Conservation (phyloP, 2,113 vertebrate genomes). For the Tinamus guttatus region DNA sequence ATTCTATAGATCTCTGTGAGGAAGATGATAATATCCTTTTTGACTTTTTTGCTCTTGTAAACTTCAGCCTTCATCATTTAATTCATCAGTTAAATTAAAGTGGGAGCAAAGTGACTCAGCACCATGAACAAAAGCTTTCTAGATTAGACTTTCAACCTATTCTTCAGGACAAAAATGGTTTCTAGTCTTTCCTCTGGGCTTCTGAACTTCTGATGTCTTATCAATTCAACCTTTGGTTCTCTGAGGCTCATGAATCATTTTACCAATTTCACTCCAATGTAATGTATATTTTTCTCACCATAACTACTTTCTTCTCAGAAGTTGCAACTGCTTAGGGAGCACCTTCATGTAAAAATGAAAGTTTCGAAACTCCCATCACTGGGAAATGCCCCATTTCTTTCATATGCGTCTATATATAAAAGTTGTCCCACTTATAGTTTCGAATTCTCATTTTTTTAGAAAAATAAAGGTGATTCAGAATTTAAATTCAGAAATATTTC, state of each 20-base stretch:
- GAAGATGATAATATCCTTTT: background rate
- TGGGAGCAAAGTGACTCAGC: background rate
- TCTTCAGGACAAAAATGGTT: background rate
- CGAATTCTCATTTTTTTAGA: background rate
- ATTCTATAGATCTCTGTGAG: background rate
- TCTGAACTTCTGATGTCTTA: conserved; percentile 2
- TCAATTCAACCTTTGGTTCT: background rate
- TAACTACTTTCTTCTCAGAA: background rate
- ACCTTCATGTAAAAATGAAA: background rate
- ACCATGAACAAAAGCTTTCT: background rate
- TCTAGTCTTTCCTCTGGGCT: background rate
- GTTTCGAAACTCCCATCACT: background rate
- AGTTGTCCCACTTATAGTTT: background rate
- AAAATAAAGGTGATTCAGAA: background rate
- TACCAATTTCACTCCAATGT: background rate
- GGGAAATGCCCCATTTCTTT: background rate
- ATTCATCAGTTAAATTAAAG: background rate
- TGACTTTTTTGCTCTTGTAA: background rate
- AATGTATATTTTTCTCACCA: background rate
- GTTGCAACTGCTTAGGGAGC: background rate
- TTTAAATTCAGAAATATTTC: conserved; percentile 8
- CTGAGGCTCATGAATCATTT: background rate
- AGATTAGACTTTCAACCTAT: background rate
- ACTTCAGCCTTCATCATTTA: background rate
- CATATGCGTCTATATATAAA: background rate